Evolutionary conservation across 2,888 invertebrate species (phyloP), one percentile per base, ranked within the genome.

Genomic region (Chrysina gloriosa): DNA sequence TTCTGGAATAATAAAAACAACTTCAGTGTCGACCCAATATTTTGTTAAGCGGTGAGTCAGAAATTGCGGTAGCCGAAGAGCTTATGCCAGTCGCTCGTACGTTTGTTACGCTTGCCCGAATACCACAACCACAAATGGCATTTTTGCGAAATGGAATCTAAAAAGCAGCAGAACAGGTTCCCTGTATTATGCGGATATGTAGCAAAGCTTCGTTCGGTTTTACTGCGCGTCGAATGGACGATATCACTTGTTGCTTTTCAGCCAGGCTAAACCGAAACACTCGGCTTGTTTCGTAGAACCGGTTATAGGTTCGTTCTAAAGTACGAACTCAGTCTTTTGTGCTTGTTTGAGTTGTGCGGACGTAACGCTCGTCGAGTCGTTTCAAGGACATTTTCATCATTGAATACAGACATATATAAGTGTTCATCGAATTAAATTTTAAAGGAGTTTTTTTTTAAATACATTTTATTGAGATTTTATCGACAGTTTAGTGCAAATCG

Each of bases 241-340:
- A 74, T 77, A 77, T 79, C 79, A 79, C 79, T 79, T 79, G 79
- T 79, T 79, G 79, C 79, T 74, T 73, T 73, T 73, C 61, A 70
- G 71, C 69, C 69, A 68, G 65, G 52, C 54, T 68, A 45, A 65
- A 47, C 61, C 54, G 65, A 67, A 34, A 21, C 66, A 69, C 68
- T 76, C 77, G 77, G 76, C 63, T 69, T 50, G 63, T 71, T 70
- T 75, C 77, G 76, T 70, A 71, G 69, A n/a, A 72, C 71, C 72
- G 72, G 74, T 71, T 72, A 65, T 64, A 72, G 71, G 68, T 61
- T 71, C 70, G 72, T 73, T 68, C 69, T 70, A 69, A 70, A 72
- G 68, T 69, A 69, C 70, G 72, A 73, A 73, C 72, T 74, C 76
- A 79, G 78, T 78, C 77, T 77, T 77, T 77, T 75, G 76, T 77